phyloP scores from a whole-genome alignment of 2,888 invertebrate species.

The Timema cristinae region DNA sequence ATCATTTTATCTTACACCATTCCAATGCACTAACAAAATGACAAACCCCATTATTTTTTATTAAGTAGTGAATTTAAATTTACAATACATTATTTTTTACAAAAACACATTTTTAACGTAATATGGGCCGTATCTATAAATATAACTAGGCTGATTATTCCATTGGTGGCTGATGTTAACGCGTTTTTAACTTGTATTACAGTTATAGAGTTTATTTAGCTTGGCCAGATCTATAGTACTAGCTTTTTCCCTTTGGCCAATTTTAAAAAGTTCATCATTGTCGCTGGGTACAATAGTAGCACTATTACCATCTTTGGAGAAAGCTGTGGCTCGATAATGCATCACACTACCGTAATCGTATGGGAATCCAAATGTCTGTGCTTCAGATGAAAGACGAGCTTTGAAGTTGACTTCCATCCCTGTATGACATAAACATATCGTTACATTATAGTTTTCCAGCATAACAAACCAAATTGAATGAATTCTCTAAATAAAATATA shows the following conservation, averaged over 20 bases:
- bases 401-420: constrained; percentile 37
- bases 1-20: too few relatives aligned
- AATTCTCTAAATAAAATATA: too few relatives aligned
- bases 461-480: too few relatives aligned
- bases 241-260: constrained; percentile 43
- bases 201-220: constrained; percentile 39
- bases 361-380: constrained; percentile 35
- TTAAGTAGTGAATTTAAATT: too few relatives aligned
- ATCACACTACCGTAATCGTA: constrained; percentile 40
- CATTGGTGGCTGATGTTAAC: too few relatives aligned
- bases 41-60: too few relatives aligned
- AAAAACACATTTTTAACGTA: too few relatives aligned
- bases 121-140: too few relatives aligned
- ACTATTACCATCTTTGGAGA: constrained; percentile 46
- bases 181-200: constrained; percentile 20
- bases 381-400: constrained; percentile 33
- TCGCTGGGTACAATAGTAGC: constrained; percentile 46
- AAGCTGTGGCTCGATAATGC: constrained; percentile 49
- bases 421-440: constrained; percentile 19
- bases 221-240: constrained; percentile 40
- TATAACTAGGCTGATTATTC: too few relatives aligned
- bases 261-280: constrained; percentile 34
- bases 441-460: too few relatives aligned
- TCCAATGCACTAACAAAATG: too few relatives aligned
- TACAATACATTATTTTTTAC: too few relatives aligned